Evolutionary conservation across 2,113 vertebrate genomes (phyloP).

Genomic region (Antechinus stuartii): DNA sequence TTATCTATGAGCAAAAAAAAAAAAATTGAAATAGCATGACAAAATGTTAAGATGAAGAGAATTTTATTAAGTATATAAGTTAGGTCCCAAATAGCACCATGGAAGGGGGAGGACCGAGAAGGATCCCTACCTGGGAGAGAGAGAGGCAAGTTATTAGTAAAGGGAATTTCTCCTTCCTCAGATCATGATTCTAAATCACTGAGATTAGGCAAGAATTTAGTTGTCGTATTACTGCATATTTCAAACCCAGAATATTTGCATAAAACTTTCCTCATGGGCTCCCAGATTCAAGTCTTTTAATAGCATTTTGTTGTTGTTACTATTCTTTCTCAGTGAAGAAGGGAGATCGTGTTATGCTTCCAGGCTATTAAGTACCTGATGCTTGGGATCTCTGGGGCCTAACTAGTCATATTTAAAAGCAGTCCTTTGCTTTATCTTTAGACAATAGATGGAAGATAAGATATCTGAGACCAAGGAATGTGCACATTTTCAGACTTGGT

Average conservation of each 20-base stretch:
- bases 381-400: background rate
- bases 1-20: background rate
- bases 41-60: background rate
- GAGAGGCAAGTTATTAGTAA: background rate
- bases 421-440: background rate
- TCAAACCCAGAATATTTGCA: background rate
- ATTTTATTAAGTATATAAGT: background rate
- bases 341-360: background rate
- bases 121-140: background rate
- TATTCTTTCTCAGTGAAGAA: background rate
- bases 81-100: background rate
- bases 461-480: background rate
- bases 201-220: background rate
- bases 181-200: background rate
- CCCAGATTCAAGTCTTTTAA: background rate
- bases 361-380: background rate
- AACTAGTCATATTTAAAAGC: background rate
- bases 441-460: background rate
- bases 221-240: background rate
- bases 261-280: background rate
- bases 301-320: background rate
- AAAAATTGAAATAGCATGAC: background rate
- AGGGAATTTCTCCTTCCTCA: background rate
- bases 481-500: background rate
- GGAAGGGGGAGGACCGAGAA: background rate